phyloP scores from a whole-genome alignment of 2,113 vertebrate genomes.

The Bostrychus sinensis region DNA sequence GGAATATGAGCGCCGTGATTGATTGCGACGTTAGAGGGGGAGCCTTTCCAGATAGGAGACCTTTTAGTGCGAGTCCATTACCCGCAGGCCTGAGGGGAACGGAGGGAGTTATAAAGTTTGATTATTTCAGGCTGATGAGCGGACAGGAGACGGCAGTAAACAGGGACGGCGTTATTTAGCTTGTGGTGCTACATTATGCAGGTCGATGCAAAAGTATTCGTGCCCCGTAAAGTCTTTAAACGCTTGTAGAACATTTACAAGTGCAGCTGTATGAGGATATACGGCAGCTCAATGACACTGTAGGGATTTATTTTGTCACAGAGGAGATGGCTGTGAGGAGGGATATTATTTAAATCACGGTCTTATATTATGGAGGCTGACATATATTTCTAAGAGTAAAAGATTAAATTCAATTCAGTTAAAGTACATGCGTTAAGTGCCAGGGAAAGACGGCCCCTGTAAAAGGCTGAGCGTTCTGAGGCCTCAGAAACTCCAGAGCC shows the following conservation, averaged over 20 bases:
- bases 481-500: too few species aligned
- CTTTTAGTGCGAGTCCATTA: constrained; percentile 89
- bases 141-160: constrained; percentile 47
- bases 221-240: constrained; percentile 18
- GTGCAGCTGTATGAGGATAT: not conserved
- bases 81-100: constrained; percentile 66
- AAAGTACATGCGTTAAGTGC: too few species aligned
- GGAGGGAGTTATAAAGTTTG: constrained; percentile 42
- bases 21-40: constrained; percentile 74
- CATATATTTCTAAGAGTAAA: constrained; percentile 33
- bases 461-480: too few species aligned
- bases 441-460: too few species aligned
- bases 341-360: constrained; percentile 34
- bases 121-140: constrained; percentile 55
- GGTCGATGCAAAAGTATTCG: constrained; percentile 26
- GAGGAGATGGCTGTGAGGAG: constrained; percentile 42
- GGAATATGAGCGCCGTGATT: constrained; percentile 48
- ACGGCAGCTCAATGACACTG: constrained; percentile 13
- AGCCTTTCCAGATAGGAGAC: constrained; percentile 80
- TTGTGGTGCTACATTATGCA: constrained; percentile 15
- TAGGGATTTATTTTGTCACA: constrained; percentile 33
- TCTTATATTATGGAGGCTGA: constrained; percentile 9
- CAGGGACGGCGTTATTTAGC: constrained; percentile 34
- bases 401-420: not conserved
- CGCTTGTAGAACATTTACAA: constrained; percentile 12